Conservation (phyloP, 2,113 vertebrate genomes). For the Stigmatopora argus region DNA sequence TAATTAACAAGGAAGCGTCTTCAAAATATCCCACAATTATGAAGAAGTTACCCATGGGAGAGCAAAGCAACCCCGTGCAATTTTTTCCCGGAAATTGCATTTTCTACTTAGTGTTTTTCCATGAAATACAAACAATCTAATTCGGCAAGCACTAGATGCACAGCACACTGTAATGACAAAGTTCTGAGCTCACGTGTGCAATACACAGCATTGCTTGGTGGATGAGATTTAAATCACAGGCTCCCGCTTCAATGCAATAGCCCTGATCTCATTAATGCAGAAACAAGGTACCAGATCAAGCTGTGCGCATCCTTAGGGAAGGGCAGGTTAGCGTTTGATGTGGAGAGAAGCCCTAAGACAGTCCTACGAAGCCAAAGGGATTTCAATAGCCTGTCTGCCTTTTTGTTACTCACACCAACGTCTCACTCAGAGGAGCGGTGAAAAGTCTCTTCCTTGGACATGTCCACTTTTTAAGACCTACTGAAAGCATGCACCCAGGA, state of each 20-base stretch:
- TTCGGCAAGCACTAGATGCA: neutral
- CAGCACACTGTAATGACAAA: neutral
- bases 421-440: neutral
- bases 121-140: slow-evolving; percentile 11
- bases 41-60: too few species aligned
- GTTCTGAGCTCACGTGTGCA: slow-evolving; percentile 7
- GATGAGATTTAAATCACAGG: slow-evolving; percentile 1
- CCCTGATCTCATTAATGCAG: slow-evolving; percentile 55
- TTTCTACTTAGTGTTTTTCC: slow-evolving; percentile 4
- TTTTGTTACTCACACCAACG: slow-evolving; percentile 13
- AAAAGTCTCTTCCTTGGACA: neutral
- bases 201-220: slow-evolving; percentile 10
- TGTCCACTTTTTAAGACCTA: neutral
- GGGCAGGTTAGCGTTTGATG: slow-evolving; percentile 50
- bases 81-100: too few species aligned
- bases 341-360: slow-evolving; percentile 31
- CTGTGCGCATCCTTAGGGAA: slow-evolving; percentile 23
- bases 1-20: too few species aligned
- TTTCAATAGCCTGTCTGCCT: slow-evolving; percentile 23
- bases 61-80: too few species aligned
- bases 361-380: slow-evolving; percentile 23
- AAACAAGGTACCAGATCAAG: slow-evolving; percentile 50
- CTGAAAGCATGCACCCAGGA: neutral
- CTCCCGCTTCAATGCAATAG: slow-evolving; percentile 16
- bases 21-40: too few species aligned